Evolutionary conservation across 2,113 vertebrate genomes (phyloP).

Genomic region (Sylvia atricapilla): DNA sequence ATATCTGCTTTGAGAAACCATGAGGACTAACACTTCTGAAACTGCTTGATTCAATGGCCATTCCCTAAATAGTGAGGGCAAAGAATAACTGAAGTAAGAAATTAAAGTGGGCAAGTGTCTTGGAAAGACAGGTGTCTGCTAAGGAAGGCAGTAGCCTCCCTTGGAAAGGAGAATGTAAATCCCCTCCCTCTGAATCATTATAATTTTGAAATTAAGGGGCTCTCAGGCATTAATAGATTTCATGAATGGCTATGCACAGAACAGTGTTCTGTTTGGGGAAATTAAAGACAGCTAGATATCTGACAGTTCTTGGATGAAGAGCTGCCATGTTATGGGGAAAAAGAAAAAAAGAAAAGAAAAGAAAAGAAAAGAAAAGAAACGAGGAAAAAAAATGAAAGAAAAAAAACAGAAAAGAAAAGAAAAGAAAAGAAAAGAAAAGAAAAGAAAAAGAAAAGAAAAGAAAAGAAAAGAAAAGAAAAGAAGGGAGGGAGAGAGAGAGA

Average conservation of each 20-base stretch:
- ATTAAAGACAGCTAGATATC: neutral
- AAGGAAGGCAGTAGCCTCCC: neutral
- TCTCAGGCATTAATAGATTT: neutral
- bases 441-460: neutral
- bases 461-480: neutral
- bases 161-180: neutral
- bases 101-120: neutral
- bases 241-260: neutral
- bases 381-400: too few species aligned
- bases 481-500: neutral
- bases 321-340: neutral
- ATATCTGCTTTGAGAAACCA: neutral
- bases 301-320: neutral
- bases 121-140: neutral
- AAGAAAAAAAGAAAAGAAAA: too few species aligned
- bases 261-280: neutral
- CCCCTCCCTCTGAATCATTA: neutral
- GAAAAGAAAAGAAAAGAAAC: too few species aligned
- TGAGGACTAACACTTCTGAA: neutral
- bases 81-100: neutral
- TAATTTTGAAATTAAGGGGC: neutral
- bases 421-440: neutral
- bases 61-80: neutral
- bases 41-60: neutral
- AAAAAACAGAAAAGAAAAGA: too few species aligned